Evolutionary conservation across 2,113 vertebrate species (phyloP), one percentile per base, ranked within the genome.

Genomic region (Vidua chalybeata): DNA sequence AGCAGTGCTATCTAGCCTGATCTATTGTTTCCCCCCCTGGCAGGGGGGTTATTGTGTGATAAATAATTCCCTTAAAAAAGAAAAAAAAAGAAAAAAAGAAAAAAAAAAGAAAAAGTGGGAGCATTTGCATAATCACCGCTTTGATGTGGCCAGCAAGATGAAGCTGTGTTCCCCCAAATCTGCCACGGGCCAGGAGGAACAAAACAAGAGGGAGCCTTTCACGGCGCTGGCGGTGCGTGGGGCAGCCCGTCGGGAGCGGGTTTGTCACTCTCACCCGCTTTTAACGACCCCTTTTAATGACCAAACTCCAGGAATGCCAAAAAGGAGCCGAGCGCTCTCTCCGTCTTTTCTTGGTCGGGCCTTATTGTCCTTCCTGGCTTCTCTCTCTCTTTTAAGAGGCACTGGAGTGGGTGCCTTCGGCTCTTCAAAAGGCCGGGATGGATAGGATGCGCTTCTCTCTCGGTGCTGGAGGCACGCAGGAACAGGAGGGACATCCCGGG

Each of bases 51-150:
- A 97, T 98, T 98, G 98, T 98, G 97, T 97, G 97, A 98, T 98
- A 98, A 98, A 98, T 98, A 98, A 98, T 98, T 98, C 97, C 96
- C 85, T 87, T 7, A 52, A 52, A 35, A 35, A 35, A 35, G 8
- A 35, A 35, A 35, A 35, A 35, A 35, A 35, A 35, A 35, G 35
- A 52, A 43, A 86, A 93, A 72, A 96, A 95, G n/a, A 94, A 97
- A 94, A 58, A 94, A 97, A 88, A 51, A 66, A 88, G 77, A 95
- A 95, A 93, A 96, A 97, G 90, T 45, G 87, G 81, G 78, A 0
- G 0, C 78, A 98, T 98, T 98, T 98, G 97, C 98, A 98, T 98
- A 98, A 98, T 98, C 98, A 97, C 90, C 43, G 93, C 98, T 98
- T 98, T 98, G 98, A 98, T 97, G 98, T 98, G 93, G 94, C 84